Conservation (phyloP, 2,113 vertebrate genomes). For the Oryzias curvinotus region DNA sequence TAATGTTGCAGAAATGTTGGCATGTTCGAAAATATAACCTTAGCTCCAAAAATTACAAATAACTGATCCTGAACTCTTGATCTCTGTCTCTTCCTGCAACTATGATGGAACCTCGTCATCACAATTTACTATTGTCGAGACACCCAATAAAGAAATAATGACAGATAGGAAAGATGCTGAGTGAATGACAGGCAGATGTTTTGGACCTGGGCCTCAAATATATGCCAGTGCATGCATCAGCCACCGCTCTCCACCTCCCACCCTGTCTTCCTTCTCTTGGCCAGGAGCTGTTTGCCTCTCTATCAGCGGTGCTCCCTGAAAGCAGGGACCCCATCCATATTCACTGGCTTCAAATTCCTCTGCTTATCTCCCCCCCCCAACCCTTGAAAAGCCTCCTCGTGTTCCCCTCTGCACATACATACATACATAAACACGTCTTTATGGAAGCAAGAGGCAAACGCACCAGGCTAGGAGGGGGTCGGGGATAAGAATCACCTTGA, state of each 20-base stretch:
- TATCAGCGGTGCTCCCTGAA: constrained; percentile 76
- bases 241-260: constrained; percentile 32
- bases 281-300: constrained; percentile 82
- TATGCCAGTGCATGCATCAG: constrained; percentile 74
- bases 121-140: constrained; percentile 45
- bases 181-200: constrained; percentile 50
- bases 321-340: constrained; percentile 80
- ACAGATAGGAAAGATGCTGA: constrained; percentile 60
- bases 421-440: constrained; percentile 82
- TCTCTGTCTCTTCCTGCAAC: constrained; percentile 5
- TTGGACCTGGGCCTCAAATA: constrained; percentile 65
- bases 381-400: constrained; percentile 73
- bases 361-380: constrained; percentile 77
- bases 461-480: constrained; percentile 63
- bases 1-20: constrained; percentile 8
- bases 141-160: constrained; percentile 57
- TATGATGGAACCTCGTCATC: constrained; percentile 41
- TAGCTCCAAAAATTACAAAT: constrained; percentile 30
- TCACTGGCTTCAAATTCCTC: constrained; percentile 80
- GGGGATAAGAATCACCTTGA: constrained; percentile 82
- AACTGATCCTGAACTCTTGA: constrained; percentile 27
- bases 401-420: constrained; percentile 79
- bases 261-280: constrained; percentile 47
- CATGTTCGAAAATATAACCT: constrained; percentile 32
- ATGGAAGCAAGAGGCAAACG: constrained; percentile 75